Evolutionary conservation across 2,888 invertebrate genomes (phyloP).

Genomic region (Dicyrtoma fusca): DNA sequence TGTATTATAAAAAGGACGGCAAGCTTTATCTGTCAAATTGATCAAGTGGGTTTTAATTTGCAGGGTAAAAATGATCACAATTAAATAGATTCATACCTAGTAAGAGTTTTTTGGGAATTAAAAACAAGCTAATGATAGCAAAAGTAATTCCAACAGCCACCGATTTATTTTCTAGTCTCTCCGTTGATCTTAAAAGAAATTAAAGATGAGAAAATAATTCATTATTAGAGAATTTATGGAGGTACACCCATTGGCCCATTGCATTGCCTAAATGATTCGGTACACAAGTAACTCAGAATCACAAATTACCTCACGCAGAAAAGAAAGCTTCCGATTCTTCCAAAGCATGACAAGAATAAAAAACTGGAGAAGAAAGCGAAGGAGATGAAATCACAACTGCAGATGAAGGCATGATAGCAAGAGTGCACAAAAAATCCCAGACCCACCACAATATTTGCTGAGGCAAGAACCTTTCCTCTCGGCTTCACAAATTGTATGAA

Average conservation of each 20-base stretch:
- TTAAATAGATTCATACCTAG: conserved; percentile 16
- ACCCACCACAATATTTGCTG: conserved; percentile 16
- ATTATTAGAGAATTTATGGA: too few species aligned
- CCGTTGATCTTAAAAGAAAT: conserved; percentile 14
- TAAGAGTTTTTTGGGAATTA: conserved; percentile 21
- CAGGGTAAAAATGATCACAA: too few species aligned
- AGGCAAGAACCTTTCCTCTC: conserved; percentile 25
- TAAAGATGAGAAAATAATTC: too few species aligned
- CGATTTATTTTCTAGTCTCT: conserved; percentile 21
- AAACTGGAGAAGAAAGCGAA: conserved; percentile 25
- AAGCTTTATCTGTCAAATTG: too few species aligned
- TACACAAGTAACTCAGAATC: not conserved
- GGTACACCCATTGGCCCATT: too few species aligned
- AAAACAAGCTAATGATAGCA: conserved; percentile 22
- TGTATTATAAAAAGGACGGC: too few species aligned
- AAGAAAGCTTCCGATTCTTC: conserved; percentile 31
- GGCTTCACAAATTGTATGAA: conserved; percentile 38
- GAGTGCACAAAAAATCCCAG: conserved; percentile 1
- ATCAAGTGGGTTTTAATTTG: too few species aligned
- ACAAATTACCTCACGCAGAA: conserved; percentile 28
- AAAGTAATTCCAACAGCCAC: conserved; percentile 26
- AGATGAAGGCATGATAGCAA: conserved; percentile 8
- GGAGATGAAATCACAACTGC: conserved; percentile 23
- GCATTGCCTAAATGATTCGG: not conserved
- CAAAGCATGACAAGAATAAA: conserved; percentile 28